Evolutionary conservation across 2,797 vertebrate species (phyloP).

Genomic region (Sebastes trivittatus): DNA sequence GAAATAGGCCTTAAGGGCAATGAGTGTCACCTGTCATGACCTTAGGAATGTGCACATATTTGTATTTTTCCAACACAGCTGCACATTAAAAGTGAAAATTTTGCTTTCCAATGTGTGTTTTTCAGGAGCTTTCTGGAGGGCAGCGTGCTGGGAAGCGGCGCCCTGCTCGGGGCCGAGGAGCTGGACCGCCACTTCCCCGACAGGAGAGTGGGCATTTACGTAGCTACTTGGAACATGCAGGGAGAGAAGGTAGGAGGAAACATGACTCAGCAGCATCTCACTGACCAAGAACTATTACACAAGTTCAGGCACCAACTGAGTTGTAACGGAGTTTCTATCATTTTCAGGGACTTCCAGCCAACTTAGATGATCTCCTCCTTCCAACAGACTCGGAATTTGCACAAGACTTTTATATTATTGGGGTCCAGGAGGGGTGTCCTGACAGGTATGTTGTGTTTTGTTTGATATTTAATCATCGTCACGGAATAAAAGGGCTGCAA

Average conservation of each 20-base stretch:
- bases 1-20: too few relatives aligned
- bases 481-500: background rate
- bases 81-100: background rate
- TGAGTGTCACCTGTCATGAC: too few relatives aligned
- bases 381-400: slow-evolving; percentile 92
- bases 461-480: background rate
- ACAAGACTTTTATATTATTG: slow-evolving; percentile 95
- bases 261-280: background rate
- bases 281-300: background rate
- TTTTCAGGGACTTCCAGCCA: slow-evolving; percentile 87
- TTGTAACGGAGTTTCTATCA: slow-evolving; percentile 12
- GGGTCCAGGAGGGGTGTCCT: slow-evolving; percentile 96
- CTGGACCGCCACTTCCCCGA: slow-evolving; percentile 94
- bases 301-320: background rate
- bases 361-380: slow-evolving; percentile 93
- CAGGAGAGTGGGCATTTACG: slow-evolving; percentile 87
- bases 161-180: slow-evolving; percentile 94
- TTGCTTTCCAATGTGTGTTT: background rate
- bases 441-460: slow-evolving; percentile 84
- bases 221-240: slow-evolving; percentile 99
- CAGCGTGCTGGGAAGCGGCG: slow-evolving; percentile 91
- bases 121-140: slow-evolving; percentile 96
- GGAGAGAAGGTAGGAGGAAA: slow-evolving; percentile 87
- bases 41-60: too few relatives aligned
- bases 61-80: too few relatives aligned